Evolutionary conservation across 2,888 invertebrate species (phyloP), one percentile per base, ranked within the genome.

Genomic region (Clusia tigrina): DNA sequence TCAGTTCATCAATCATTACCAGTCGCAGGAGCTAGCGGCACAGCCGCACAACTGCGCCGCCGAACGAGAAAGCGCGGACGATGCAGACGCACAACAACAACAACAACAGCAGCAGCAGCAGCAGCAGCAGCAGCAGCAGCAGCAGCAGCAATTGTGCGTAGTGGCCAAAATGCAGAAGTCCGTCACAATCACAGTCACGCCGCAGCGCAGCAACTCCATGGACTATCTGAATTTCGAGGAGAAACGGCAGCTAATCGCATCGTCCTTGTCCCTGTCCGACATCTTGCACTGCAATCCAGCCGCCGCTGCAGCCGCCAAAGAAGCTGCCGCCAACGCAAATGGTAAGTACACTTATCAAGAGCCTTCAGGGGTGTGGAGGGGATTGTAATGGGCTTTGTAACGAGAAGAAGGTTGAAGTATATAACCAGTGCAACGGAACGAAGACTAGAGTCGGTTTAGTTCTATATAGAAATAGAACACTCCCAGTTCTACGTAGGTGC

Each of bases 191-290:
- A 83, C 83, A 2, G 89, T 90, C 26, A 87, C 88, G 26, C 90
- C 90, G 0, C 90, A 90, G 75, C 85, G 92, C 77, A 93, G 93
- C 85, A 92, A 90, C 84, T 93, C 93, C 80, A 87, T 94, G 86
- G 94, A 94, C 86, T 92, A 93, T 85, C 88, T 95, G 63, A 94
- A 95, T 86, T 95, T 95, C 83, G 94, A 94, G 85, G 94, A 95
- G 86, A 94, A 94, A 83, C 87, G 94, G 76, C 93, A 94, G 85
- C 86, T 95, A 79, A 95, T 95, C 71, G 94, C 94, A 54, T 94
- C 94, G 69, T 93, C 94, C 58, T 84, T 95, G 80, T 94, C 94
- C 69, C 86, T 95, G 66, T 93, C 93, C 71, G 94, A 94, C 85
- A 94, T 94, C 79, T 84, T 92, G 72, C 90, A 91, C 70, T 90